Percentiles rank a stretch among this genome's conserved stretches.
phyloP scores from a whole-genome alignment of 1,140 invertebrate genomes.

The Psix sp. region DNA sequence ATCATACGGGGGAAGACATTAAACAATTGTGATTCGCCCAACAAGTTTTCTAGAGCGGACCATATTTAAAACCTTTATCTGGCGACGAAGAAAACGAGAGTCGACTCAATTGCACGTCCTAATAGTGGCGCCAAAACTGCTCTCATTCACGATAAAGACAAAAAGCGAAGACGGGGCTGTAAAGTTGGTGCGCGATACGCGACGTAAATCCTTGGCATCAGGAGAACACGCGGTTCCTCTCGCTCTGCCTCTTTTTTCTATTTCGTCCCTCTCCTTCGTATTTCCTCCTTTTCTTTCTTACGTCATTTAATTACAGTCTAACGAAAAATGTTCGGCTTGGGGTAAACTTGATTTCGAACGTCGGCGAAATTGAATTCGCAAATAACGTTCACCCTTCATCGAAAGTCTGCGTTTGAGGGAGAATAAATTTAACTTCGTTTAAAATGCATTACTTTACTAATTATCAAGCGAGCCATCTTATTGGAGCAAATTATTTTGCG shows the following conservation, averaged over 20 bases:
- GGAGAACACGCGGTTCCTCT: neutral
- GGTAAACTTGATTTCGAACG: constrained; percentile 42
- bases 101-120: constrained; percentile 49
- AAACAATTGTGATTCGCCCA: constrained; percentile 52
- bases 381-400: constrained; percentile 26
- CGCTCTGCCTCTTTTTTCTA: neutral
- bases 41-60: constrained; percentile 45
- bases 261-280: constrained; percentile 6
- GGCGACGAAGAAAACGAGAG: constrained; percentile 44
- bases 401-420: constrained; percentile 20
- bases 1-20: constrained; percentile 46
- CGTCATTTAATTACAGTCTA: constrained; percentile 40
- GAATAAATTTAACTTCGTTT: constrained; percentile 57
- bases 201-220: constrained; percentile 44
- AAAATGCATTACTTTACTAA: constrained; percentile 52
- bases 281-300: constrained; percentile 15
- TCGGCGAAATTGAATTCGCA: constrained; percentile 38
- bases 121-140: constrained; percentile 71
- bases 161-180: constrained; percentile 65
- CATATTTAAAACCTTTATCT: constrained; percentile 55
- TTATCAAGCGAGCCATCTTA: constrained; percentile 26
- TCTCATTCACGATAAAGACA: constrained; percentile 69
- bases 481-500: constrained; percentile 26
- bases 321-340: constrained; percentile 41
- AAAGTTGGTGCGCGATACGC: constrained; percentile 64